Evolutionary conservation across 2,113 vertebrate genomes (phyloP), one percentile per base, ranked within the genome.

Genomic region (Pteruthius melanotis): DNA sequence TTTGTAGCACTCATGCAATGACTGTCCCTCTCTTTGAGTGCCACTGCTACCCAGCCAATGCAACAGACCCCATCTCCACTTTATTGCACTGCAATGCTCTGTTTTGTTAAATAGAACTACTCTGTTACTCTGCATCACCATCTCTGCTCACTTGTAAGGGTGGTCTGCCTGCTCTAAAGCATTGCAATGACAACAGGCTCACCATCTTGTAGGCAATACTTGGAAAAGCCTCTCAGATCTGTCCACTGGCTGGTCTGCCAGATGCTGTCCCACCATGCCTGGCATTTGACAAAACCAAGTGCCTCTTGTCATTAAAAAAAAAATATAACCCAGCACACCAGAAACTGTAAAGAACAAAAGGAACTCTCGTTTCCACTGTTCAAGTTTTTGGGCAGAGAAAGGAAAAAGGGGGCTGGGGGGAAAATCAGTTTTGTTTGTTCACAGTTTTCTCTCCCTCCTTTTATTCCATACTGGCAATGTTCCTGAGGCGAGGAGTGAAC

Each of bases 261-360:
- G 79, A 94, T 82, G 89, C 85, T 90, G 86, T 66, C 60, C 84
- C 1, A 6, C 72, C 69, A 60, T 52, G 21, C 59, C 31, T 9
- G 44, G 47, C 35, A 12, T 68, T 69, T 89, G 95, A 94, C 74
- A 56, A 35, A 63, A 82, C 21, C 7, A 5, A 56, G 2, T 1
- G 47, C 16, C 13, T 74, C 66, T 89, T 31, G 22, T 40, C 24
- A 13, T 54, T 65, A 72, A 76, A 76, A 59, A 59, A 42, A 83
- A 83, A 52, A 49, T 12, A 74, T 6, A 90, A 45, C 6, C 15
- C 50, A 49, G 3, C 31, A 85, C 39, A 77, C n/a, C 49, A 85
- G 52, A 80, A 93, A 83, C 35, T 64, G 47, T 15, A 69, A 89
- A 86, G 72, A 90, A 92, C 75, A 89, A 92, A 89, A 90, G 82